A percentile compares a stretch with the other conserved stretches of the same genome.
Evolutionary conservation across 2,113 vertebrate species (phyloP).

Genomic region (Parus major): DNA sequence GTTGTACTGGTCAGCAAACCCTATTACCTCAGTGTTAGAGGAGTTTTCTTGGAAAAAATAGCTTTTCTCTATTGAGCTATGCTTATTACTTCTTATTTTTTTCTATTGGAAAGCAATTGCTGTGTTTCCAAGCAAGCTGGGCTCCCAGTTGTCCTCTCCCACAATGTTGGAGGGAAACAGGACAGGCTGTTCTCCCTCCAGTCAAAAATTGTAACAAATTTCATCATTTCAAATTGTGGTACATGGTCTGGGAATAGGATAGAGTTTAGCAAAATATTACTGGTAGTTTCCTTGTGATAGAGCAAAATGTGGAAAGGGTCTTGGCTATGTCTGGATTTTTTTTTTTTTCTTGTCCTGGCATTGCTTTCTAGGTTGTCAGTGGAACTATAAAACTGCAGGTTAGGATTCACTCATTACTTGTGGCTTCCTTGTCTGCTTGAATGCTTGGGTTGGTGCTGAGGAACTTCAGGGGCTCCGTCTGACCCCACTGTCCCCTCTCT

Average conservation of each 20-base stretch:
- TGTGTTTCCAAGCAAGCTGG: neutral
- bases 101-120: neutral
- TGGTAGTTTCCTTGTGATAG: neutral
- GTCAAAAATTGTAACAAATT: neutral
- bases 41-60: neutral
- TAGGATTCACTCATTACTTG: neutral
- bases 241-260: neutral
- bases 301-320: neutral
- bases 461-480: neutral
- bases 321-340: neutral
- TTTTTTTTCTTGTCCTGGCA: neutral
- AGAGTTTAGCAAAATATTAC: neutral
- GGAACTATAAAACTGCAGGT: neutral
- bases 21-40: neutral
- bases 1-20: neutral
- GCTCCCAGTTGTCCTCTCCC: neutral
- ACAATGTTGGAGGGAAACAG: neutral
- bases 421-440: neutral
- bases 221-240: neutral
- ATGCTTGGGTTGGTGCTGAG: neutral
- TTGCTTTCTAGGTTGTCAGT: neutral
- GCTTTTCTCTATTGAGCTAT: neutral
- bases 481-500: neutral
- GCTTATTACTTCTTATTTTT: neutral
- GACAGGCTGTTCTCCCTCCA: neutral